A percentile compares a stretch with the other conserved stretches of the same genome.
These are phyloP conservation scores for Limnephilus auricula DNA, from an alignment of 2,888 invertebrate genomes.

Conservation along the genomic window DNA sequence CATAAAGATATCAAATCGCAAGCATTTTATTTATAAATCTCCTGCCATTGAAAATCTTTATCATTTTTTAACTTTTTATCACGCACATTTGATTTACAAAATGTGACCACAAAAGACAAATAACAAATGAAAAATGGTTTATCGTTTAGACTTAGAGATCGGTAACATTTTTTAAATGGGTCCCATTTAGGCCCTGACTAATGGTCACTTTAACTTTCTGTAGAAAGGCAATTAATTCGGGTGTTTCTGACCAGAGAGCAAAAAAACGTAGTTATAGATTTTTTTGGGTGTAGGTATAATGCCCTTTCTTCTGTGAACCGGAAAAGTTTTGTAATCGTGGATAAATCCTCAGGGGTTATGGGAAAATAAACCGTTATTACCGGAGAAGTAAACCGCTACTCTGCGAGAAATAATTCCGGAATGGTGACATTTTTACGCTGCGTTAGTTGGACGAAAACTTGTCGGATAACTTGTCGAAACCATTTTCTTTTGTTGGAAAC, in stretches of 20 bases:
- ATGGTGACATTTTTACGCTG: not conserved
- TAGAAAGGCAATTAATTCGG: slow-evolving; percentile 51
- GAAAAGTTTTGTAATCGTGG: slow-evolving; percentile 38
- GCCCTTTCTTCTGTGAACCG: not conserved
- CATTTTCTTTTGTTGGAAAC: not conserved
- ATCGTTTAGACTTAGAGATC: not conserved
- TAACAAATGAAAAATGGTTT: not conserved
- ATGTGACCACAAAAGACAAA: not conserved
- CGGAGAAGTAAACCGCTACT: slow-evolving; percentile 8
- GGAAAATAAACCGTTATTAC: slow-evolving; percentile 37
- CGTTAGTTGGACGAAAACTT: not conserved
- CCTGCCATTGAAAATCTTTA: too few species aligned
- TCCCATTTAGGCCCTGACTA: not conserved
- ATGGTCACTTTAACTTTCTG: slow-evolving; percentile 4
- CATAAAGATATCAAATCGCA: too few species aligned
- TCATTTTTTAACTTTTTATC: not conserved
- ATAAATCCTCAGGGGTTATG: slow-evolving; percentile 45
- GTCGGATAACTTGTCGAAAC: not conserved
- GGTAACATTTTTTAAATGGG: not conserved
- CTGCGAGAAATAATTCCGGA: not conserved
- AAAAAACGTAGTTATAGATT: slow-evolving; percentile 47
- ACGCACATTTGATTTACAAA: not conserved
- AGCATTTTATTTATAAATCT: too few species aligned
- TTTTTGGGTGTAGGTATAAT: slow-evolving; percentile 11
- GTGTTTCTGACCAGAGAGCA: slow-evolving; percentile 42